phyloP scores from a whole-genome alignment of 2,797 vertebrate species.

The Hydrolagus colliei region DNA sequence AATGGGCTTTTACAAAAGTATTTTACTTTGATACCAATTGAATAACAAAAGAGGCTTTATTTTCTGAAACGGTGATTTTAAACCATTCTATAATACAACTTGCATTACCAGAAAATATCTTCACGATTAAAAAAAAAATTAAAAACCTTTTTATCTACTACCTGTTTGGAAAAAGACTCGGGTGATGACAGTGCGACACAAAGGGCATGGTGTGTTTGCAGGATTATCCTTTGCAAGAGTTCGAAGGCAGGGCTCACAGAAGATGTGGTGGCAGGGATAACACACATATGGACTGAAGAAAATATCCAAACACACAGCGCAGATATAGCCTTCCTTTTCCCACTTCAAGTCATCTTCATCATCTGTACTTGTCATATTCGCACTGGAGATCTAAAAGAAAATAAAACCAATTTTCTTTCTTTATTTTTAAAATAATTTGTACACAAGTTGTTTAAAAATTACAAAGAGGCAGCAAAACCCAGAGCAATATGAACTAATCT shows the following conservation, averaged over 20 bases:
- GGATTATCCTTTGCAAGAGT: constrained; percentile 75
- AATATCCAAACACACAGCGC: constrained; percentile 81
- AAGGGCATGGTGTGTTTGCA: constrained; percentile 70
- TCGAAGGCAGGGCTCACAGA: constrained; percentile 86
- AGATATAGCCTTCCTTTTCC: constrained; percentile 73
- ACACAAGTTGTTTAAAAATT: not conserved
- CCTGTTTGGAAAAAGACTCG: constrained; percentile 75
- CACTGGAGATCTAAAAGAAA: constrained; percentile 51
- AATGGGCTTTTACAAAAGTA: too few species aligned
- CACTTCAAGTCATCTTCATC: constrained; percentile 54
- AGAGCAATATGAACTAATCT: too few species aligned
- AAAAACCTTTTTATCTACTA: constrained; percentile 38
- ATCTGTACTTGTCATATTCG: constrained; percentile 55
- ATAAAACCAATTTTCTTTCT: constrained; percentile 18
- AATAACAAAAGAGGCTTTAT: too few species aligned
- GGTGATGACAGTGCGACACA: constrained; percentile 75
- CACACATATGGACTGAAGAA: constrained; percentile 86
- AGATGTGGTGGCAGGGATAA: constrained; percentile 79
- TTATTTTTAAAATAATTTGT: not conserved
- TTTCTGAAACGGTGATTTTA: too few species aligned
- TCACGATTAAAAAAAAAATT: not conserved
- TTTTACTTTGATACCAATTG: too few species aligned
- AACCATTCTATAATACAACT: not conserved
- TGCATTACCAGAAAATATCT: not conserved
- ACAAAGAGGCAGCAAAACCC: not conserved